Evolutionary conservation across 2,113 vertebrate species (phyloP).

Genomic region (Xerus inauris): DNA sequence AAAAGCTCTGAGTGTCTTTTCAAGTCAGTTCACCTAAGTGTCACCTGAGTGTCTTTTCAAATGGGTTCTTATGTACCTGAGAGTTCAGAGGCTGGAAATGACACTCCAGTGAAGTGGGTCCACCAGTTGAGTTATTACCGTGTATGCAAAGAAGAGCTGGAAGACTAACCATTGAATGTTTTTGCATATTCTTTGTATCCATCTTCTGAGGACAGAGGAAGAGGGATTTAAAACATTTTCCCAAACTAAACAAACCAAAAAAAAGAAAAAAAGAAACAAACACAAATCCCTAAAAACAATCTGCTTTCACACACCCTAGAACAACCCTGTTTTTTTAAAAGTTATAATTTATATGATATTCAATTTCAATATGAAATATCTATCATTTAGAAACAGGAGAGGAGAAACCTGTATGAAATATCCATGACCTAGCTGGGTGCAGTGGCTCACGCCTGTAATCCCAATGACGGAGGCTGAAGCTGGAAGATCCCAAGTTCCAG

Average conservation of each 20-base stretch:
- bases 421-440: neutral
- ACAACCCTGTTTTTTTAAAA: constrained; percentile 3
- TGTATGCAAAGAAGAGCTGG: neutral
- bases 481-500: too few species aligned
- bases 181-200: neutral
- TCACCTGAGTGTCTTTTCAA: neutral
- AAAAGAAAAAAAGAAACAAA: neutral
- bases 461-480: too few species aligned
- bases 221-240: neutral
- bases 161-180: neutral
- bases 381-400: neutral
- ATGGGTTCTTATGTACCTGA: neutral
- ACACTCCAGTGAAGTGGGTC: neutral
- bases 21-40: too few species aligned
- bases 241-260: neutral
- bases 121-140: neutral
- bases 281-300: too few species aligned
- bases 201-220: neutral
- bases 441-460: too few species aligned
- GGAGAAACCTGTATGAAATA: neutral
- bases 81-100: neutral
- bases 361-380: neutral
- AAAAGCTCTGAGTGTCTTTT: neutral
- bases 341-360: neutral
- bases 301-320: neutral